phyloP scores from a whole-genome alignment of 2,888 invertebrate genomes.

The Eugnorisma glareosa region DNA sequence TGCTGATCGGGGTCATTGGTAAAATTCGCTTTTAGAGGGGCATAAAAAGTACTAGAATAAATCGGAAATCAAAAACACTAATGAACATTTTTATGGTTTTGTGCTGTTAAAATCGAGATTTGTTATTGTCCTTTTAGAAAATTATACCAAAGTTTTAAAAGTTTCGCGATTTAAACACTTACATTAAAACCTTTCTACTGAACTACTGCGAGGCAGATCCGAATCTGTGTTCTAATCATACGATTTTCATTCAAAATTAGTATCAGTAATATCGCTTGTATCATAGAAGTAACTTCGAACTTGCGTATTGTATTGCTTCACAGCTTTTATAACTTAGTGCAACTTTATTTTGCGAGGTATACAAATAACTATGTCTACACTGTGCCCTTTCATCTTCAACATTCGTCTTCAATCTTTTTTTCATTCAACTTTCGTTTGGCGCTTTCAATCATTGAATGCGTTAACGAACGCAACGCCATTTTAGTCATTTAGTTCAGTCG shows the following conservation, averaged over 20 bases:
- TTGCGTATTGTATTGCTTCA: background rate
- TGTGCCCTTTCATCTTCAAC: no score
- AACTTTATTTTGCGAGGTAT: constrained; percentile 62
- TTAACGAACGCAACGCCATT: no score
- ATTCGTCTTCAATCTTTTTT: no score
- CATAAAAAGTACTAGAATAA: background rate
- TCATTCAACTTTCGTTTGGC: no score
- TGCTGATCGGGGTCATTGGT: background rate
- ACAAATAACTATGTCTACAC: no score
- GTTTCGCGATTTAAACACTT: background rate
- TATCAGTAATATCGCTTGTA: background rate
- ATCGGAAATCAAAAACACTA: background rate
- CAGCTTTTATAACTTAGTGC: constrained; percentile 6
- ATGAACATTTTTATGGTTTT: background rate
- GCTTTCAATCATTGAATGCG: no score
- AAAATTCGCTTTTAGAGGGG: background rate
- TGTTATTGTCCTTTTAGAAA: background rate
- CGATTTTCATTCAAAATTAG: background rate
- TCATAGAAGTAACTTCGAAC: background rate
- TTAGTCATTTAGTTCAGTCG: no score
- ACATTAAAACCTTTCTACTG: background rate
- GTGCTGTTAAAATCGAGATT: background rate
- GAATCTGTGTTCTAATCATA: background rate
- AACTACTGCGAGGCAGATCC: background rate
- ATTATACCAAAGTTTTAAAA: background rate